Conservation (phyloP, 2,797 vertebrate genomes). For the Simalia tracyae region DNA sequence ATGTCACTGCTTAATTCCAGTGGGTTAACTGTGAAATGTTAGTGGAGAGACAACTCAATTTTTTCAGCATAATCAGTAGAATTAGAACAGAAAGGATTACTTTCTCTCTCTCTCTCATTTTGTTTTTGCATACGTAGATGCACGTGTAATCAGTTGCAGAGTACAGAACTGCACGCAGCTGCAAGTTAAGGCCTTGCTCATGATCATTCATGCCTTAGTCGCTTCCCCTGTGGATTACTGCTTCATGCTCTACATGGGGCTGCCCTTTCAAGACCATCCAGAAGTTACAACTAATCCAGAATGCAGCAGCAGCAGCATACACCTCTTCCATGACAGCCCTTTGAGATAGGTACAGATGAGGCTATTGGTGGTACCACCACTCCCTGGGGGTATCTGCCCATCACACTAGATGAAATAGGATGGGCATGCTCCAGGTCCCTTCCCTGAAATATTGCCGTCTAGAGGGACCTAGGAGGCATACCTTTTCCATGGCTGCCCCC, state of each 20-base stretch:
- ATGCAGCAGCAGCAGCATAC: neutral
- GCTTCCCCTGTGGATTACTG: neutral
- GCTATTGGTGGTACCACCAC: no score
- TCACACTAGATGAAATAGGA: no score
- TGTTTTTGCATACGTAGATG: no score
- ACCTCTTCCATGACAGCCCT: no score
- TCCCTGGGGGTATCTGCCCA: no score
- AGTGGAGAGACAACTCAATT: neutral
- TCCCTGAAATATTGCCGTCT: no score
- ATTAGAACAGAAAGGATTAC: neutral
- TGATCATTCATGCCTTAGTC: neutral
- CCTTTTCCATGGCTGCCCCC: no score
- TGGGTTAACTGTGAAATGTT: neutral
- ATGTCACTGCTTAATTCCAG: neutral
- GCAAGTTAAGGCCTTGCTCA: neutral
- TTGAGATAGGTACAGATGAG: no score
- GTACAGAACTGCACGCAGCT: neutral
- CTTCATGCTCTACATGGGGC: neutral
- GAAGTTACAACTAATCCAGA: neutral
- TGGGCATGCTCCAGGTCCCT: no score
- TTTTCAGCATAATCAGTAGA: neutral
- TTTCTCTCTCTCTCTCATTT: neutral
- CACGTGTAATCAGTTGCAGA: neutral
- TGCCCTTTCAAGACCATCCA: neutral
- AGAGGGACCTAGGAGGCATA: no score